Percentiles rank a stretch among this genome's conserved stretches.
These are phyloP conservation scores for Umimayanthus chanpuru DNA, from an alignment of 92 coral and sea anemone species.

Conservation along the genomic window DNA sequence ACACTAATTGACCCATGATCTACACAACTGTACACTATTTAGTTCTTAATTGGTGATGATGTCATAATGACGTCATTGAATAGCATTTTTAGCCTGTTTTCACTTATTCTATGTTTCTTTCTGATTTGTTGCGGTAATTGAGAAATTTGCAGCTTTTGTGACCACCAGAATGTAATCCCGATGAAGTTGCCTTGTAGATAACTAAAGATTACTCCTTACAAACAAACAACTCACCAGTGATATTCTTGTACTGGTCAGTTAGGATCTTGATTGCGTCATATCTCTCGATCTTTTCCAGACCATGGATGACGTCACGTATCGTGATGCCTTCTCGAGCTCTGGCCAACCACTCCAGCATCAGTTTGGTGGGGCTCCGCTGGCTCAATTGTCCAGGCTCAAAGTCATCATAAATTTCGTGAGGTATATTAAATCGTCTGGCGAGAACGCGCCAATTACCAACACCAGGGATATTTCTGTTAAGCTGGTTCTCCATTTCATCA, in stretches of 20 bases:
- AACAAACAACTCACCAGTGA: background rate
- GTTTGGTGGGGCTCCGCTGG: conserved; percentile 23
- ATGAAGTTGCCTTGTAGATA: no score
- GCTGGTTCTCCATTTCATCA: background rate
- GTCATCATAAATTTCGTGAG: conserved; percentile 2
- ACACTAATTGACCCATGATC: no score
- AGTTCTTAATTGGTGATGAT: no score
- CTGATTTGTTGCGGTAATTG: no score
- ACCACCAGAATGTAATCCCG: background rate
- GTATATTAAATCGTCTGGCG: background rate
- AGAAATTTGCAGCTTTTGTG: no score
- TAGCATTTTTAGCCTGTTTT: no score
- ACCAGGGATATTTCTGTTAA: background rate
- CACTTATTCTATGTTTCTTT: no score
- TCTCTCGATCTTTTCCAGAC: background rate
- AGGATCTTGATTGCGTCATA: conserved; percentile 18
- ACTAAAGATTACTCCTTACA: no score
- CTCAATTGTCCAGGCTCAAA: background rate
- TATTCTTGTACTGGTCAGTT: background rate
- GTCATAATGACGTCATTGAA: no score
- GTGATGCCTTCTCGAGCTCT: background rate
- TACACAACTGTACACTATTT: no score
- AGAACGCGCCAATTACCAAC: conserved; percentile 28
- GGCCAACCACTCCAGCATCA: conserved; percentile 8
- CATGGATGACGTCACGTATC: background rate